Base-by-base conservation (phyloP, 2,113 vertebrate species). In the Callaeas wilsoni region DNA sequence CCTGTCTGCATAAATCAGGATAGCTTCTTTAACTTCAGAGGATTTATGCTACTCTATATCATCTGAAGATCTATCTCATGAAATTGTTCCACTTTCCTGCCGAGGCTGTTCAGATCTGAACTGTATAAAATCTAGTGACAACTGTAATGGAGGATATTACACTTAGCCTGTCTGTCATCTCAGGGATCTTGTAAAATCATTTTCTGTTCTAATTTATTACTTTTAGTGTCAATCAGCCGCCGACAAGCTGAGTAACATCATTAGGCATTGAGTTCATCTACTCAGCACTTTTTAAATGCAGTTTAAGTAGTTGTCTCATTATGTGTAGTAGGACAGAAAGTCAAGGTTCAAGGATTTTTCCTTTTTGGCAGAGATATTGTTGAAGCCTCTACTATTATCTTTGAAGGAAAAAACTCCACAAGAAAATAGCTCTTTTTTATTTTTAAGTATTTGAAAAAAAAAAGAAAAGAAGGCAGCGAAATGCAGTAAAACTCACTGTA, bases 281-380 rank as follows among this genome's bases (percentile, higher is more conserved):
- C 97, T 99, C 98, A 98, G 98, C 98, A 97, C 94, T 98, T 98
- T 98, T 93, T 95, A 97, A 96, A 96, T 78, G 97, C 97, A 97
- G 97, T 97, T 97, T 98, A 98, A 98, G 97, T 96, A 98, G 98
- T 97, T 98, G 97, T 97, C 98, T 98, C 98, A 98, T 99, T 98
- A 98, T 98, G 97, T 95, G 93, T 93, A 96, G 96, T 96, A 97
- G 98, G 97, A 97, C 76, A 89, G 94, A 94, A 97, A 97, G 98
- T 98, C 97, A 98, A 97, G 95, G 97, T 98, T 98, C 96, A 97
- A 95, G 96, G 97, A 97, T 83, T 94, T 96, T 95, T 95, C 73
- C 74, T 97, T 97, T 95, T 95, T 91, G 85, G 75, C 81, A 91
- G 91, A 95, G 84, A 95, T 89, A 74, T 87, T 97, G 83, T 92